A percentile compares a stretch with the other conserved stretches of the same genome.
Conservation (phyloP, 2,888 invertebrate genomes). For the Poecilobothrus nobilitatus region DNA sequence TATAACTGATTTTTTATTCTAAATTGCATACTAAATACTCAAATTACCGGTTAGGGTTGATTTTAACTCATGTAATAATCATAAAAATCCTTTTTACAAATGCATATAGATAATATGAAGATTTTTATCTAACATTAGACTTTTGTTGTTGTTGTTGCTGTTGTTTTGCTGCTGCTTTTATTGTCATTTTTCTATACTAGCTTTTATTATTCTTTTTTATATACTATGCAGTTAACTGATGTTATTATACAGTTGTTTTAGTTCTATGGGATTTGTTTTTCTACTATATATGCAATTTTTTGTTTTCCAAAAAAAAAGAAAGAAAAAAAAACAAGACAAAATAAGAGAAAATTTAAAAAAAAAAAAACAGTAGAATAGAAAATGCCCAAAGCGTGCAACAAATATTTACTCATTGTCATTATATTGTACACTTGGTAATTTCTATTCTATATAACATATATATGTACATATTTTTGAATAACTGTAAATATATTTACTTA, state of each 20-base stretch:
- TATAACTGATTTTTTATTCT: not conserved
- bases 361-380: too few relatives aligned
- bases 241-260: too few relatives aligned
- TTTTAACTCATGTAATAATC: slow-evolving; percentile 4
- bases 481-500: too few relatives aligned
- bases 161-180: too few relatives aligned
- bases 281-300: not conserved
- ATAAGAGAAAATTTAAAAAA: too few relatives aligned
- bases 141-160: not conserved
- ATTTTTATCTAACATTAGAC: too few relatives aligned
- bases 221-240: not conserved
- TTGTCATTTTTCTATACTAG: not conserved
- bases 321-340: not conserved
- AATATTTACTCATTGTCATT: not conserved
- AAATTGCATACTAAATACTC: not conserved
- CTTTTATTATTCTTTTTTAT: not conserved
- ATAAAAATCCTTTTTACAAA: slow-evolving; percentile 6
- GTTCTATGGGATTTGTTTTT: not conserved
- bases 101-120: not conserved
- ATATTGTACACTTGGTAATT: not conserved
- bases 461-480: too few relatives aligned
- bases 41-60: slow-evolving; percentile 3
- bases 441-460: too few relatives aligned
- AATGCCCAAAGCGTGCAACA: slow-evolving; percentile 2
- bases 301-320: not conserved